phyloP scores from a whole-genome alignment of 2,888 invertebrate species.

The Zonitis immaculata region DNA sequence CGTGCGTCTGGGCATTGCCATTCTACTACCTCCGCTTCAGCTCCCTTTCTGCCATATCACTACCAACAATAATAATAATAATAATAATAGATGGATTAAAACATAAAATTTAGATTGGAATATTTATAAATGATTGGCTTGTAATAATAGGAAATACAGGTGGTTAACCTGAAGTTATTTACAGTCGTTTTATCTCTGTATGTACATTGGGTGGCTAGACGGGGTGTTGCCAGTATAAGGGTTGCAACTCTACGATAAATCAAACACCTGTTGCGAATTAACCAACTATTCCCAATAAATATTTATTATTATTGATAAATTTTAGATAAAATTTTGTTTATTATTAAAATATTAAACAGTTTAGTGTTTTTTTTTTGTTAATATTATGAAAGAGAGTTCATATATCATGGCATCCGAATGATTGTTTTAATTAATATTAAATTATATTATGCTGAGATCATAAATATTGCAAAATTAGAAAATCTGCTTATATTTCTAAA shows the following conservation, averaged over 20 bases:
- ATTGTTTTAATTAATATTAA: no score
- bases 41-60: conserved; percentile 18
- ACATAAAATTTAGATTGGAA: neutral
- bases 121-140: no score
- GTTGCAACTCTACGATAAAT: neutral
- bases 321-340: no score
- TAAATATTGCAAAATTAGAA: neutral
- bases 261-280: neutral
- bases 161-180: conserved; percentile 12
- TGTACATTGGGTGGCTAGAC: conserved; percentile 8
- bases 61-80: conserved; percentile 1
- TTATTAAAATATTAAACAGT: no score
- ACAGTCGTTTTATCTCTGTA: neutral
- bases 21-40: conserved; percentile 18
- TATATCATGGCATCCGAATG: no score
- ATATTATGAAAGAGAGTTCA: neutral
- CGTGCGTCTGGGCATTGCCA: conserved; percentile 42
- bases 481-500: no score
- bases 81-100: neutral
- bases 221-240: conserved; percentile 7
- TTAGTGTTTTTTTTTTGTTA: neutral
- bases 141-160: conserved; percentile 2
- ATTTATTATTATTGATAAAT: no score
- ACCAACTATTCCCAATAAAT: neutral
- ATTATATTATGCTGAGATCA: no score